These are phyloP conservation scores for Artibeus lituratus DNA, from an alignment of 2,797 vertebrate genomes.

Conservation along the genomic window DNA sequence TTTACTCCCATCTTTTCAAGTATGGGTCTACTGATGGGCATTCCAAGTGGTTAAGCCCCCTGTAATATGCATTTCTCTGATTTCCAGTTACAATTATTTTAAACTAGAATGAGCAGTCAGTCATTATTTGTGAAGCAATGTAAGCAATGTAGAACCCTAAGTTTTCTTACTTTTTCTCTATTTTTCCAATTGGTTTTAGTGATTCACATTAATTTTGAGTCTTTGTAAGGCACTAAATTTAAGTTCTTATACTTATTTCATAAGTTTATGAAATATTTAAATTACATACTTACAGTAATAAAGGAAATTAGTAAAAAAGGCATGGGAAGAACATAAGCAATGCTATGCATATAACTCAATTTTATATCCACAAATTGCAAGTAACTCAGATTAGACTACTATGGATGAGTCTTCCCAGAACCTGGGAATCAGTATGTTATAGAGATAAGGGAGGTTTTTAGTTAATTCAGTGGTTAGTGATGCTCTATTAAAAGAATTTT, in stretches of 20 bases:
- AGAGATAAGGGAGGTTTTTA: not conserved
- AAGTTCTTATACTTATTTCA: not conserved
- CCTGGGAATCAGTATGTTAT: not conserved
- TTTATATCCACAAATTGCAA: not conserved
- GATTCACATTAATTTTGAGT: not conserved
- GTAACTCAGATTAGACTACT: not conserved
- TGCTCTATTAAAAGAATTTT: not conserved
- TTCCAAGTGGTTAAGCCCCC: not conserved
- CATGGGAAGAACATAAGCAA: not conserved
- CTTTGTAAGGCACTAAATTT: not conserved
- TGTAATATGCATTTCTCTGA: not conserved
- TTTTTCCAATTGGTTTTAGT: not conserved
- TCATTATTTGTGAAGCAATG: not conserved
- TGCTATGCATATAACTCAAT: not conserved
- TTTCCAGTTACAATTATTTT: not conserved
- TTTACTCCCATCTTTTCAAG: not conserved
- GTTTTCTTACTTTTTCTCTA: not conserved
- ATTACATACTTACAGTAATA: not conserved
- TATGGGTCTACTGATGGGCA: not conserved
- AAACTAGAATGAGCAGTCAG: not conserved
- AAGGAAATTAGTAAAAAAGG: not conserved
- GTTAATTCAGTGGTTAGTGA: not conserved
- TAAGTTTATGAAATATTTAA: constrained; percentile 31
- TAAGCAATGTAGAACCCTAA: not conserved
- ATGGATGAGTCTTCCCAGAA: not conserved